phyloP scores from a whole-genome alignment of 2,113 vertebrate genomes.

The Notothenia coriiceps region DNA sequence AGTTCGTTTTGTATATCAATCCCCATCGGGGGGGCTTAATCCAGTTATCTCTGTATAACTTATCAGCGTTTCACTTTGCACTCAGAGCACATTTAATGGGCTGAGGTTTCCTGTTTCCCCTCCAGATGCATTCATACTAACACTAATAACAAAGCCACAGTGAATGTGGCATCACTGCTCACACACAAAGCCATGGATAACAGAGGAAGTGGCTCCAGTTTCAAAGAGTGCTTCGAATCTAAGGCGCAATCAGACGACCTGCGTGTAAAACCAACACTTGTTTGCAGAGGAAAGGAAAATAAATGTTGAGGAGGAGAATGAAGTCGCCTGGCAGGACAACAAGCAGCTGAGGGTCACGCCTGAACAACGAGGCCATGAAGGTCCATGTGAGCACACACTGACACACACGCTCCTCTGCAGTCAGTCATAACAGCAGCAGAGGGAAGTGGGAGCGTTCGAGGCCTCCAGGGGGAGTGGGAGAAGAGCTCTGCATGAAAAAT shows the following conservation, averaged over 20 bases:
- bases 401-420: constrained; percentile 60
- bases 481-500: constrained; percentile 40
- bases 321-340: constrained; percentile 41
- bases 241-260: constrained; percentile 40
- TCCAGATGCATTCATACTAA: constrained; percentile 53
- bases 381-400: constrained; percentile 53
- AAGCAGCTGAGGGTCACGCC: constrained; percentile 38
- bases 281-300: constrained; percentile 60
- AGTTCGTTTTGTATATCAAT: too few species aligned
- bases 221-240: constrained; percentile 50
- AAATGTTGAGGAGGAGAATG: constrained; percentile 49
- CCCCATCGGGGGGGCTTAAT: too few species aligned
- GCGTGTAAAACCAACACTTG: constrained; percentile 63
- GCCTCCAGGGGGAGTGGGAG: constrained; percentile 35
- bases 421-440: constrained; percentile 70
- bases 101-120: constrained; percentile 46
- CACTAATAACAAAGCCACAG: constrained; percentile 32
- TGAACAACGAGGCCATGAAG: constrained; percentile 46
- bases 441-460: constrained; percentile 45
- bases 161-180: constrained; percentile 31
- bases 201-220: constrained; percentile 52
- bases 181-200: constrained; percentile 51
- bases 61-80: constrained; percentile 10
- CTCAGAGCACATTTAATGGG: not conserved
- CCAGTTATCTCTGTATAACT: not conserved